Evolutionary conservation across 2,113 vertebrate genomes (phyloP), one percentile per base, ranked within the genome.

Genomic region (Chamaea fasciata): DNA sequence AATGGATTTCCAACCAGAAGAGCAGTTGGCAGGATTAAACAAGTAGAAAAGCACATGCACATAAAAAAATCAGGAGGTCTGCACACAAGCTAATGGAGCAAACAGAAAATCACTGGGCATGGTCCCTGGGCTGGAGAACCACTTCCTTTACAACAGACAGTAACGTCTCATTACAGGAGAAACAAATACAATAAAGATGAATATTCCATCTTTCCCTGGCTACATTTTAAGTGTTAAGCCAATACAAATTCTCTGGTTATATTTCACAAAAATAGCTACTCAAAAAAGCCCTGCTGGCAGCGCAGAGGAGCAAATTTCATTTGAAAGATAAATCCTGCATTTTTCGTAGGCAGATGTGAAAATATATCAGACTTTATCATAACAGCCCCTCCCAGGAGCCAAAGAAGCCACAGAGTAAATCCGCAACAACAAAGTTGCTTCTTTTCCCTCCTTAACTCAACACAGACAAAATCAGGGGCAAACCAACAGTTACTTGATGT

Each of bases 21-120:
- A 94, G 87, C 90, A 94, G 92, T 85, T 97, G 93, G 90, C 95
- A 93, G 92, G 96, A 95, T 95, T 94, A 94, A 93, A 74, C 69
- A 76, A 95, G 92, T 41, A 92, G 87, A 92, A 97, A 96, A 90
- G 91, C 89, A 93, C 74, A 90, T 6, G 59, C 80, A 88, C 87
- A 67, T 86, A 83, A 93, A 97, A 97, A 95, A 95, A 91, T 42
- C 13, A 9, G 76, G 67, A 95, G 94, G 86, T 91, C 89, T 77
- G 81, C 56, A 55, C 74, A 59, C 2, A 4, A 92, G 91, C 96
- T 94, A 95, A 96, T 84, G 87, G 91, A 96, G 91, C 86, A 63
- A 91, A 81, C 79, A 90, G 87, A 93, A 81, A 83, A 95, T 49
- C 82, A 92, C 89, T 53, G 88, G 91, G 84, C 84, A 93, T 44